phyloP scores from a whole-genome alignment of 2,113 vertebrate genomes.

The Zosterops pallidus region DNA sequence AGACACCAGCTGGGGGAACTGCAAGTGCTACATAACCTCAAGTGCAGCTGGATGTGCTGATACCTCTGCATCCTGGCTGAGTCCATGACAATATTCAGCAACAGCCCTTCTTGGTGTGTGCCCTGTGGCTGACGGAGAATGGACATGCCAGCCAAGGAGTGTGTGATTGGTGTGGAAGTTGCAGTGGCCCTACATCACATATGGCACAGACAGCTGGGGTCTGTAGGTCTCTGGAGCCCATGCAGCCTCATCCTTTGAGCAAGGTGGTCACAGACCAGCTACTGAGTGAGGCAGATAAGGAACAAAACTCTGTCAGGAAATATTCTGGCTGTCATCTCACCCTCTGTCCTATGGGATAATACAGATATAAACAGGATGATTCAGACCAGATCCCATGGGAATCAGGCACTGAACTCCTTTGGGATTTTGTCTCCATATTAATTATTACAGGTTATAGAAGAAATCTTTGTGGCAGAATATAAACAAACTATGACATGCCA shows the following conservation, averaged over 20 bases:
- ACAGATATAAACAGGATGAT: background rate
- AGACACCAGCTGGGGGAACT: background rate
- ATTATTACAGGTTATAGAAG: background rate
- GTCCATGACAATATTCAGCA: background rate
- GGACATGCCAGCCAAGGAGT: background rate
- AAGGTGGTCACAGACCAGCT: background rate
- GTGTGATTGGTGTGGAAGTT: background rate
- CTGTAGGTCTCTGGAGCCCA: background rate
- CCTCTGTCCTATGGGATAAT: background rate
- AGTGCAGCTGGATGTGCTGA: no score
- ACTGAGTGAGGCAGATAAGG: background rate
- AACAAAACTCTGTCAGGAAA: background rate
- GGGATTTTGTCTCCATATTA: background rate
- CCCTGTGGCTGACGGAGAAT: background rate
- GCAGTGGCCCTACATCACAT: background rate
- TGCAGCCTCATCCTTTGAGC: background rate
- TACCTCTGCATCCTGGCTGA: background rate
- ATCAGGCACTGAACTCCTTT: background rate
- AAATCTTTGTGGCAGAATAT: background rate
- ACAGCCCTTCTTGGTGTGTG: background rate
- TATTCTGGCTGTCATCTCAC: background rate
- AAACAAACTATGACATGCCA: background rate
- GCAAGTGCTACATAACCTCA: no score
- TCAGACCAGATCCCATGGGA: background rate
- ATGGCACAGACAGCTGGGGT: background rate